Percentiles rank a stretch among this genome's conserved stretches.
Evolutionary conservation across 2,797 vertebrate genomes (phyloP).

Genomic region (Oceanodroma leucorhoa): DNA sequence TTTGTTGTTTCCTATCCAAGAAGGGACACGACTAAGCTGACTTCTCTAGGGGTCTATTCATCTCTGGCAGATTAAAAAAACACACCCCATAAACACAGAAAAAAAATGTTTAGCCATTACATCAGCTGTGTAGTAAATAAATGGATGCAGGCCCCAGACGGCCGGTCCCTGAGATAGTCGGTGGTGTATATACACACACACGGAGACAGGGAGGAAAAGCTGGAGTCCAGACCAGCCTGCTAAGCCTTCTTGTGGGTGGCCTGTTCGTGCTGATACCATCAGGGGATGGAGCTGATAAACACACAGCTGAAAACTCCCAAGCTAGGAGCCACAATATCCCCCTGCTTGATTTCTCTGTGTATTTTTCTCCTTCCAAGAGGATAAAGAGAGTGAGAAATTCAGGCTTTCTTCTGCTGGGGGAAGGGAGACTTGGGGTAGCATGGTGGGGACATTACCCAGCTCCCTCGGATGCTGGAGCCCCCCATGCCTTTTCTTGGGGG

Average conservation of each 20-base stretch:
- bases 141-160: slow-evolving; percentile 47
- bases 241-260: slow-evolving; percentile 70
- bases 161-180: neutral
- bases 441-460: neutral
- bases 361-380: slow-evolving; percentile 40
- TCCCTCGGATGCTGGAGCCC: neutral
- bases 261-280: slow-evolving; percentile 66
- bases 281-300: slow-evolving; percentile 66
- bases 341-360: slow-evolving; percentile 15
- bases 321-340: slow-evolving; percentile 38
- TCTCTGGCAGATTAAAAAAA: slow-evolving; percentile 14
- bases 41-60: slow-evolving; percentile 29
- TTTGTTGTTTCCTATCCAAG: slow-evolving; percentile 51
- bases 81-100: slow-evolving; percentile 59
- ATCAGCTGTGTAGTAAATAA: slow-evolving; percentile 66
- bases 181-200: slow-evolving; percentile 35
- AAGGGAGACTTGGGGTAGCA: neutral
- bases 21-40: neutral
- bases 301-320: slow-evolving; percentile 56
- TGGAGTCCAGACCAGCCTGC: slow-evolving; percentile 55
- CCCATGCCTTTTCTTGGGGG: neutral
- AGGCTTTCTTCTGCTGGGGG: neutral
- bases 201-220: neutral
- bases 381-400: slow-evolving; percentile 40
- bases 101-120: slow-evolving; percentile 64